Percentiles rank a stretch among this genome's conserved stretches.
phyloP scores from a whole-genome alignment of 2,113 vertebrate genomes.

The Albula goreensis region DNA sequence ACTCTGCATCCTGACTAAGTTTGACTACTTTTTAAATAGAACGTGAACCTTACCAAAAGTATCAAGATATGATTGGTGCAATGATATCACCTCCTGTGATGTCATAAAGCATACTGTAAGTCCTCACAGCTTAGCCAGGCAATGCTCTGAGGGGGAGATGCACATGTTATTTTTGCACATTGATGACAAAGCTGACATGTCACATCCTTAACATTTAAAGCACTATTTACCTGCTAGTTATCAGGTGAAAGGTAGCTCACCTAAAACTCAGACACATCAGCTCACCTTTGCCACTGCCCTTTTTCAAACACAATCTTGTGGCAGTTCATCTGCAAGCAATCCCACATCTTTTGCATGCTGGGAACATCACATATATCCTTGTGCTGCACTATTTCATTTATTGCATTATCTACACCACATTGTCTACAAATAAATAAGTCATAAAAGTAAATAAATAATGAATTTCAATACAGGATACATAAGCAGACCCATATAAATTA shows the following conservation, averaged over 20 bases:
- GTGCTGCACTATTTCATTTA: slow-evolving; percentile 55
- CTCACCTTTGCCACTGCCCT: neutral
- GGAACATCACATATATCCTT: neutral
- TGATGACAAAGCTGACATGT: neutral
- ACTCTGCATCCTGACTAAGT: neutral
- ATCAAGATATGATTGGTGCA: neutral
- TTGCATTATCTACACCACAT: slow-evolving; percentile 42
- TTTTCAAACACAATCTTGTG: neutral
- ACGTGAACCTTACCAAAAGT: neutral
- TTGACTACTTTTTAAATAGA: neutral
- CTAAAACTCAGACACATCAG: too few relatives aligned
- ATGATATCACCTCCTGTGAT: neutral
- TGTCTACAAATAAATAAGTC: slow-evolving; percentile 43
- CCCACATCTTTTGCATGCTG: neutral
- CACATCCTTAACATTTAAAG: too few relatives aligned
- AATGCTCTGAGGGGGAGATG: neutral
- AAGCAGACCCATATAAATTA: slow-evolving; percentile 62
- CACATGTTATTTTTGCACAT: neutral
- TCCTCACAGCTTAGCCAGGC: neutral
- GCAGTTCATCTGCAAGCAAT: neutral
- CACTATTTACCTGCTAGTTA: neutral
- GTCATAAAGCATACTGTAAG: neutral
- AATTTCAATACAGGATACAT: slow-evolving; percentile 63
- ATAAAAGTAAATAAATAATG: slow-evolving; percentile 50
- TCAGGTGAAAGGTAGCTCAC: too few relatives aligned